Percentiles rank a stretch among this genome's conserved stretches.
Evolutionary conservation across 2,888 invertebrate genomes (phyloP).

Genomic region (Micoletzkya japonica): DNA sequence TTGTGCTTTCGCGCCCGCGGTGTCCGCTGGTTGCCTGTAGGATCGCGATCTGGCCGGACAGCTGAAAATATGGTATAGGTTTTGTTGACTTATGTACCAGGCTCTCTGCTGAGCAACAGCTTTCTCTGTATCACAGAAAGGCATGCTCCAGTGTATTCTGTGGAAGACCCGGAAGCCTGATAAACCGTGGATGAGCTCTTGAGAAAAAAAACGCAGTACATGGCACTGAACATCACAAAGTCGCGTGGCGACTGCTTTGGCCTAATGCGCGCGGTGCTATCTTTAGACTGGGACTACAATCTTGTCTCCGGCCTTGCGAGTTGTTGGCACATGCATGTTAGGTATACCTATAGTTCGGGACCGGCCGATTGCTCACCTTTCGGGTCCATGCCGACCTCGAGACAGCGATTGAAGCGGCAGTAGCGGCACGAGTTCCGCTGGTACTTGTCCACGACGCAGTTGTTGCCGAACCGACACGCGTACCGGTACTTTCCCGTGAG

Average conservation of each 20-base stretch:
- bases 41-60: constrained; percentile 60
- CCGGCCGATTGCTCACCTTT: constrained; percentile 34
- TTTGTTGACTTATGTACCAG: neutral
- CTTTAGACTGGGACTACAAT: too few relatives aligned
- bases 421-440: constrained; percentile 61
- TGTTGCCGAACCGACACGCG: constrained; percentile 61
- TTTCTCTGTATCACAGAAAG: neutral
- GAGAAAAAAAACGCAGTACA: too few relatives aligned
- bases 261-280: too few relatives aligned
- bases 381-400: constrained; percentile 63
- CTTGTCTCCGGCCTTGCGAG: too few relatives aligned
- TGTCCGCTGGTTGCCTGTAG: constrained; percentile 62
- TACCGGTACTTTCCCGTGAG: constrained; percentile 56
- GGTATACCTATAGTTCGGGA: neutral
- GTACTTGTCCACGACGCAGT: constrained; percentile 62
- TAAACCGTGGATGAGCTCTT: too few relatives aligned
- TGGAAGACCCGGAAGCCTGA: too few relatives aligned
- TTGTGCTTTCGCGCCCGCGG: constrained; percentile 58
- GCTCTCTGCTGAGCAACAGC: too few relatives aligned
- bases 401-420: constrained; percentile 60
- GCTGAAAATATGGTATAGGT: constrained; percentile 37
- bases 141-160: too few relatives aligned
- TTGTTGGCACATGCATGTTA: neutral
- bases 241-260: too few relatives aligned
- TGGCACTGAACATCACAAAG: too few relatives aligned